A percentile compares a stretch with the other conserved stretches of the same genome.
Evolutionary conservation across 1,140 invertebrate species (phyloP).

Genomic region (Popillia japonica): DNA sequence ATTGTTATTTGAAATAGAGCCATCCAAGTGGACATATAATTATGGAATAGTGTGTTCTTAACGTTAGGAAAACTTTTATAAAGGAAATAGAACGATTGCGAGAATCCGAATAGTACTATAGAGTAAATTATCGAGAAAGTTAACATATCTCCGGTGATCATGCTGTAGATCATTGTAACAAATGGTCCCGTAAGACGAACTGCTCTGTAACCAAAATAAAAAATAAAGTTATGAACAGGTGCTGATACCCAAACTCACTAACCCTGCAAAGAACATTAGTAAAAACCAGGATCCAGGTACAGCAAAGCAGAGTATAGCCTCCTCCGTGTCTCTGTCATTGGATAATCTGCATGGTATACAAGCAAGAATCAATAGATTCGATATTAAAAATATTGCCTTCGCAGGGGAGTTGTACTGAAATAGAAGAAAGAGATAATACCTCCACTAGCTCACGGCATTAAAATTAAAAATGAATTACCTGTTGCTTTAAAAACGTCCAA

Average conservation of each 20-base stretch:
- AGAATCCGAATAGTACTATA: slow-evolving; percentile 93
- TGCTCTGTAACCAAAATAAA: slow-evolving; percentile 79
- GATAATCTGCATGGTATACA: slow-evolving; percentile 90
- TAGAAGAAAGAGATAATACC: slow-evolving; percentile 26
- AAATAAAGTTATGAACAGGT: slow-evolving; percentile 42
- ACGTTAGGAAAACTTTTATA: slow-evolving; percentile 91
- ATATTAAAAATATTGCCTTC: slow-evolving; percentile 92
- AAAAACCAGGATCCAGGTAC: slow-evolving; percentile 96
- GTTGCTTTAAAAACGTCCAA: slow-evolving; percentile 87
- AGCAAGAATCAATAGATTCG: slow-evolving; percentile 90
- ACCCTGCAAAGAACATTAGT: slow-evolving; percentile 99
- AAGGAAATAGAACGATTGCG: slow-evolving; percentile 96
- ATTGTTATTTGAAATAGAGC: slow-evolving; percentile 97
- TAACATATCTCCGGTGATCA: slow-evolving; percentile 98
- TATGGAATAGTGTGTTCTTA: slow-evolving; percentile 79
- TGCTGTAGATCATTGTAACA: slow-evolving; percentile 98
- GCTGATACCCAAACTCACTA: no score
- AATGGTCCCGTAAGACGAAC: slow-evolving; percentile 94
- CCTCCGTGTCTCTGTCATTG: slow-evolving; percentile 80
- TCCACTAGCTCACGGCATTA: slow-evolving; percentile 47
- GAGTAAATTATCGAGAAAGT: slow-evolving; percentile 96
- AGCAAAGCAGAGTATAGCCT: slow-evolving; percentile 89
- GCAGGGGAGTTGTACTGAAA: slow-evolving; percentile 89
- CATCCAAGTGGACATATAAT: slow-evolving; percentile 94
- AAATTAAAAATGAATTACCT: slow-evolving; percentile 69